These are phyloP conservation scores for Cheilinus undulatus DNA, from an alignment of 2,113 vertebrate species.

Conservation along the genomic window DNA sequence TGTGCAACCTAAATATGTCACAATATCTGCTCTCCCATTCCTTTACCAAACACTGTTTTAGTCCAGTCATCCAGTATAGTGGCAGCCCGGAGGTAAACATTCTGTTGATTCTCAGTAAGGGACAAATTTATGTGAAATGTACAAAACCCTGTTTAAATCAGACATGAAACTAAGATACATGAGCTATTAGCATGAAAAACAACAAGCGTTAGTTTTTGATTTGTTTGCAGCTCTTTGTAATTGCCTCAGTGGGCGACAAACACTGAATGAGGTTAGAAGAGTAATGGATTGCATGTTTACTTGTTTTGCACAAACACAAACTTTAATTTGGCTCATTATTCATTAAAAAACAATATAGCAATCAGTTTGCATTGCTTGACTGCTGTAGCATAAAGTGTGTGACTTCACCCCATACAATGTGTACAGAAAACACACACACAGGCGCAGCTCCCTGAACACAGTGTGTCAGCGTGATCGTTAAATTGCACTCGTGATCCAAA, in stretches of 20 bases:
- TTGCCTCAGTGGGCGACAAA: not conserved
- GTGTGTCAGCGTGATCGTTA: slow-evolving; percentile 80
- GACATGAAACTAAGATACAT: too few relatives aligned
- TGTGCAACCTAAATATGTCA: too few relatives aligned
- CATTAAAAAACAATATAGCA: not conserved
- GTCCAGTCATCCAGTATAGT: too few relatives aligned
- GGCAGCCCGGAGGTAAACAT: too few relatives aligned
- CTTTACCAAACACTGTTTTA: too few relatives aligned
- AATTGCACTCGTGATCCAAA: slow-evolving; percentile 89
- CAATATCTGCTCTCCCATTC: too few relatives aligned
- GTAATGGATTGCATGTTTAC: not conserved
- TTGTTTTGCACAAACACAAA: not conserved
- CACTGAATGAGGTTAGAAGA: not conserved
- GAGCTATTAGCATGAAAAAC: too few relatives aligned
- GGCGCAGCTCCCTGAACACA: slow-evolving; percentile 31
- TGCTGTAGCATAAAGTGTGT: not conserved
- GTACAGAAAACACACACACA: slow-evolving; percentile 30
- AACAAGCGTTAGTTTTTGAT: too few relatives aligned
- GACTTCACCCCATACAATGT: not conserved
- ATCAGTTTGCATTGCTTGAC: not conserved
- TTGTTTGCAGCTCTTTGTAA: not conserved
- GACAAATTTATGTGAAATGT: too few relatives aligned
- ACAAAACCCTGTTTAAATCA: too few relatives aligned
- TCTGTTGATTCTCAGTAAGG: too few relatives aligned
- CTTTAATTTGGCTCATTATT: too few relatives aligned